These are phyloP conservation scores for Dicyrtomina minuta DNA, from an alignment of 2,888 invertebrate genomes.

Conservation along the genomic window DNA sequence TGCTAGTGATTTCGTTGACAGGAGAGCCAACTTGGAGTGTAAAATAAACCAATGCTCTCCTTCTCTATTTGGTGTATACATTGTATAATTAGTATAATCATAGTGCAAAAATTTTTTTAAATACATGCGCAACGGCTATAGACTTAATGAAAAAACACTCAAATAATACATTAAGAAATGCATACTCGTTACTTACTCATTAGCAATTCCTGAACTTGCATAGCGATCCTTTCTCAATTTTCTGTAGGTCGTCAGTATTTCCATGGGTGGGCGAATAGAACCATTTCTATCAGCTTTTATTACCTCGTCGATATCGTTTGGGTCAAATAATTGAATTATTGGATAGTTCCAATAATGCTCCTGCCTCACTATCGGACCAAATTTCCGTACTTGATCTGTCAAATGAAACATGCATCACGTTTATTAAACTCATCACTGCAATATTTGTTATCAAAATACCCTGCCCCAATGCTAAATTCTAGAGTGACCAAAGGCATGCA, in stretches of 20 bases:
- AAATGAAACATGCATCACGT: too few relatives aligned
- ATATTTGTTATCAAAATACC: too few relatives aligned
- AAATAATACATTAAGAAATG: too few relatives aligned
- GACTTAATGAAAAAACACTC: too few relatives aligned
- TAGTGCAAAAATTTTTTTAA: too few relatives aligned
- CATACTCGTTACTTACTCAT: slow-evolving; percentile 71
- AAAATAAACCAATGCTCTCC: slow-evolving; percentile 77
- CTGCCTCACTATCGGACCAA: slow-evolving; percentile 76
- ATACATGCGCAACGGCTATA: too few relatives aligned
- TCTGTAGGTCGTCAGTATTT: slow-evolving; percentile 67
- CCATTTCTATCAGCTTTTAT: slow-evolving; percentile 69
- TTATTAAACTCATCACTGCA: too few relatives aligned
- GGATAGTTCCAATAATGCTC: slow-evolving; percentile 72
- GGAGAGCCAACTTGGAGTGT: slow-evolving; percentile 67
- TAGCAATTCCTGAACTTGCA: slow-evolving; percentile 76
- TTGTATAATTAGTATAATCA: too few relatives aligned
- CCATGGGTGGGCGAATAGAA: slow-evolving; percentile 79
- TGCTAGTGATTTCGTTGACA: slow-evolving; percentile 55
- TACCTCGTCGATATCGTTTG: slow-evolving; percentile 72
- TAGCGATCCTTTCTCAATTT: slow-evolving; percentile 74
- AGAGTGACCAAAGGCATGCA: too few relatives aligned
- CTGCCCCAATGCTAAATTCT: too few relatives aligned
- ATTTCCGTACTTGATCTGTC: slow-evolving; percentile 68
- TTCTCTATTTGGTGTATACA: too few relatives aligned
- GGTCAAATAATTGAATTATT: slow-evolving; percentile 71